These are phyloP conservation scores for Sternotherus odoratus DNA, from an alignment of 2,797 vertebrate genomes.

Conservation along the genomic window DNA sequence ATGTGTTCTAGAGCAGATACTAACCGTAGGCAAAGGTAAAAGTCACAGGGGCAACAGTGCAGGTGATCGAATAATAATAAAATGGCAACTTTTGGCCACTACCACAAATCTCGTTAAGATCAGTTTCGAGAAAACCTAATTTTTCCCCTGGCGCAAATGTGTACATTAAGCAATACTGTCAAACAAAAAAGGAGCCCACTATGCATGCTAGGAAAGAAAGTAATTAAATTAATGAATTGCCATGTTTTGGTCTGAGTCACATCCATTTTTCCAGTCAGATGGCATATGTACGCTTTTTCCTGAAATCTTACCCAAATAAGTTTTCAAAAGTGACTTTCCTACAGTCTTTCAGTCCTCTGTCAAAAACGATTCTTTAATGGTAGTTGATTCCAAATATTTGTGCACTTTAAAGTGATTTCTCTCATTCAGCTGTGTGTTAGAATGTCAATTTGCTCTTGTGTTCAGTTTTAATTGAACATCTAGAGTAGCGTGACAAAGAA, in stretches of 20 bases:
- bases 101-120: background rate
- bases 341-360: background rate
- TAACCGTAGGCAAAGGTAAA: background rate
- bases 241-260: background rate
- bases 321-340: background rate
- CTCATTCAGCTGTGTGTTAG: background rate
- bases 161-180: background rate
- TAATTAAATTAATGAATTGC: background rate
- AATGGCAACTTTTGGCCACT: background rate
- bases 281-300: background rate
- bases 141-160: background rate
- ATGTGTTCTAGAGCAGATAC: background rate
- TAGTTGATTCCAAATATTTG: background rate
- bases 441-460: background rate
- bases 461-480: background rate
- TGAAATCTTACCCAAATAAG: background rate
- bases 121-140: background rate
- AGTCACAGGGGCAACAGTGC: background rate
- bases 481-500: background rate
- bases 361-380: background rate
- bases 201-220: background rate
- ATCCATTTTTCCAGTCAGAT: background rate
- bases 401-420: background rate
- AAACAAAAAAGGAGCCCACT: background rate
- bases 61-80: background rate